These are phyloP conservation scores for Capitulum mitella DNA, from an alignment of 2,888 invertebrate species.

Conservation along the genomic window DNA sequence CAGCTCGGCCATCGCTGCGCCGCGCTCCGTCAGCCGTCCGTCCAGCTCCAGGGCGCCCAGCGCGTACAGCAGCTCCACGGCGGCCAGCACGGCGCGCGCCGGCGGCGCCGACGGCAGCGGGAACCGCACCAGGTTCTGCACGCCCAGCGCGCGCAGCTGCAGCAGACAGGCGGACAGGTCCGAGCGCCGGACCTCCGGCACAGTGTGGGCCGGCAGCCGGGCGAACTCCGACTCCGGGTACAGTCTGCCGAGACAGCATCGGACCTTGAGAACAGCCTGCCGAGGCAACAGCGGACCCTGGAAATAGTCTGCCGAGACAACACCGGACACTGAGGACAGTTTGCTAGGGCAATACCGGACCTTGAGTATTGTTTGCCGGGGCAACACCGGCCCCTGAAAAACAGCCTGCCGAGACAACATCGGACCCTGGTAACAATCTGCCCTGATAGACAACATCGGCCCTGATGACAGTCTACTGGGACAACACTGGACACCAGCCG, in stretches of 20 bases:
- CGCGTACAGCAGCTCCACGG: slow-evolving; percentile 80
- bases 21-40: slow-evolving; percentile 68
- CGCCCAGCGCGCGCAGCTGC: slow-evolving; percentile 87
- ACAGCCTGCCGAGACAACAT: too few relatives aligned
- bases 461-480: too few relatives aligned
- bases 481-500: too few relatives aligned
- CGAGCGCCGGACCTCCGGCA: slow-evolving; percentile 88
- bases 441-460: too few relatives aligned
- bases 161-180: slow-evolving; percentile 77
- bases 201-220: slow-evolving; percentile 60
- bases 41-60: slow-evolving; percentile 67
- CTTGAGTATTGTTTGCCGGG: too few relatives aligned
- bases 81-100: slow-evolving; percentile 71
- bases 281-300: not conserved
- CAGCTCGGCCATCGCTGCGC: slow-evolving; percentile 81
- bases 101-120: slow-evolving; percentile 90
- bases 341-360: too few relatives aligned
- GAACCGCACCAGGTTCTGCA: slow-evolving; percentile 82
- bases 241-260: slow-evolving; percentile 49
- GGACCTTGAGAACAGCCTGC: not conserved
- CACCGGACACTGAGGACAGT: not conserved
- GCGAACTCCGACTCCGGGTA: slow-evolving; percentile 70
- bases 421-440: too few relatives aligned
- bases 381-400: too few relatives aligned
- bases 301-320: too few relatives aligned